Percentiles rank a stretch among this genome's conserved stretches.
phyloP scores from a whole-genome alignment of 2,113 vertebrate species.

The Diadophis punctatus region DNA sequence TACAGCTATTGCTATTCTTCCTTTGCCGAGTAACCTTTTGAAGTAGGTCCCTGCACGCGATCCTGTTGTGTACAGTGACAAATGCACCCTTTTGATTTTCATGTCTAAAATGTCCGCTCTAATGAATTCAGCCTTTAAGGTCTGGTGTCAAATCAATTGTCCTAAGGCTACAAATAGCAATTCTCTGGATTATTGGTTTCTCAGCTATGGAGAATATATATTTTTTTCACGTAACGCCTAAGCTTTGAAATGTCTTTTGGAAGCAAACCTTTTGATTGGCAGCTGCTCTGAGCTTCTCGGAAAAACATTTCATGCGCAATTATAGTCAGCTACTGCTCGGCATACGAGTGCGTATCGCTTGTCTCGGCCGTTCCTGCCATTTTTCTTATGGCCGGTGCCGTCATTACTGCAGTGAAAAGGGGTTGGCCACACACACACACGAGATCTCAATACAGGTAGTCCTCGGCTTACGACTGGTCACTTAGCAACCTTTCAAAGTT shows the following conservation, averaged over 20 bases:
- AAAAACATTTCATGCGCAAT: not conserved
- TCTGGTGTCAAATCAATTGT: too few species aligned
- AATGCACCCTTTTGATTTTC: not conserved
- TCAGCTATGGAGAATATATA: not conserved
- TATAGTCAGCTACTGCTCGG: not conserved
- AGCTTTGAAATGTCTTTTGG: conserved; percentile 20
- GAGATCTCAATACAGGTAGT: not conserved
- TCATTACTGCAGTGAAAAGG: not conserved
- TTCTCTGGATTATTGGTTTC: not conserved
- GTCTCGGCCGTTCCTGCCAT: not conserved
- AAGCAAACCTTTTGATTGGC: not conserved
- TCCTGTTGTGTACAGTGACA: not conserved
- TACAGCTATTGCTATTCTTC: not conserved
- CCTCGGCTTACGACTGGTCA: not conserved
- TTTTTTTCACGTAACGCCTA: not conserved
- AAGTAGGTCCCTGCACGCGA: not conserved
- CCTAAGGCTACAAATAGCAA: not conserved
- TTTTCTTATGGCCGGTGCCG: not conserved
- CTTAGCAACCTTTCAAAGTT: too few species aligned
- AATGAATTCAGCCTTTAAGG: not conserved
- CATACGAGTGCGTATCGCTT: not conserved
- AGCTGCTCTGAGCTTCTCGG: not conserved
- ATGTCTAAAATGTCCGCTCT: too few species aligned
- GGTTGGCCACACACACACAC: not conserved
- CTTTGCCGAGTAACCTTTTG: not conserved